phyloP scores from a whole-genome alignment of 2,888 invertebrate genomes.

The Ptychoptera contaminata region DNA sequence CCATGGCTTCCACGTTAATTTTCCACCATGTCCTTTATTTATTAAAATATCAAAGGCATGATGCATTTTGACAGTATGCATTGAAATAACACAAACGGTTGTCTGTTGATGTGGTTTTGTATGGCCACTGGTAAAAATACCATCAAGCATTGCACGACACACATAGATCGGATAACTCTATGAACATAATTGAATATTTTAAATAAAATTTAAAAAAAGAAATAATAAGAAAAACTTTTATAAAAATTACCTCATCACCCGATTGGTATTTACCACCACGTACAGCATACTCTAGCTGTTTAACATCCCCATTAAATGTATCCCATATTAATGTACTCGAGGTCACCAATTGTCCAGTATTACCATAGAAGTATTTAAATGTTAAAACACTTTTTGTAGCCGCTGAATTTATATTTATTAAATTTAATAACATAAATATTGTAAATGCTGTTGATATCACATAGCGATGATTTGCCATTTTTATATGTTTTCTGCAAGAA shows the following conservation, averaged over 20 bases:
- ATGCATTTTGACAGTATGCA: conserved; percentile 40
- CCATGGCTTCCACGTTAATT: conserved; percentile 64
- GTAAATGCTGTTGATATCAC: too few species aligned
- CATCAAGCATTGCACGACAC: conserved; percentile 55
- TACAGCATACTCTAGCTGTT: conserved; percentile 46
- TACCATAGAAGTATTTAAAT: conserved; percentile 1
- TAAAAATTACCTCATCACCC: conserved; percentile 16
- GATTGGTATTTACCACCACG: conserved; percentile 38
- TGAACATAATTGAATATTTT: not conserved
- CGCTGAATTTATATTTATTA: not conserved
- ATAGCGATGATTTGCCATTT: too few species aligned
- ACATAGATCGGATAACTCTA: conserved; percentile 41
- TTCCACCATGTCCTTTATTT: conserved; percentile 60
- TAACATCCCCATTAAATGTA: conserved; percentile 31
- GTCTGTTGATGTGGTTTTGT: conserved; percentile 36
- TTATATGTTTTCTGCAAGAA: too few species aligned
- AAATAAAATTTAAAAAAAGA: not conserved
- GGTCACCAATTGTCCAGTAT: conserved; percentile 48
- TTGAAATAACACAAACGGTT: conserved; percentile 48
- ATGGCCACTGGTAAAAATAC: conserved; percentile 54
- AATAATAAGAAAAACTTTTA: not conserved
- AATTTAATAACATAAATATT: too few species aligned
- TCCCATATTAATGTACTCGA: conserved; percentile 70
- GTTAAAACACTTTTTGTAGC: conserved; percentile 1
- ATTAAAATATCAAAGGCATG: conserved; percentile 54